phyloP scores from a whole-genome alignment of 2,888 invertebrate species.

The Yponomeuta evonymella region DNA sequence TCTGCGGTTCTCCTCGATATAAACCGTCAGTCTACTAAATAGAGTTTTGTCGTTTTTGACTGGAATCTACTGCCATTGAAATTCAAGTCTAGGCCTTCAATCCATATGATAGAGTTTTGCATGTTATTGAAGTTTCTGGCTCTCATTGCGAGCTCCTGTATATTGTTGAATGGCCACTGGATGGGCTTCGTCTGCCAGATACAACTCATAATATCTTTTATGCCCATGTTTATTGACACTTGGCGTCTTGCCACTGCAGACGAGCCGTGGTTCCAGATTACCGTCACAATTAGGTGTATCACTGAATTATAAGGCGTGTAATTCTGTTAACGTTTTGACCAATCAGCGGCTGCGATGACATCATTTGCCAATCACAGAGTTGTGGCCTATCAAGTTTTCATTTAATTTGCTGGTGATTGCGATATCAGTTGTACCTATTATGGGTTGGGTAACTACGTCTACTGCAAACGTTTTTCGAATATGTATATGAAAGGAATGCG shows the following conservation, averaged over 20 bases:
- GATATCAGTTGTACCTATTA: background rate
- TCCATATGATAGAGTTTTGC: background rate
- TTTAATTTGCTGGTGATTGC: background rate
- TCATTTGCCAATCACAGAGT: slow-evolving; percentile 3
- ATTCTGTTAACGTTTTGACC: background rate
- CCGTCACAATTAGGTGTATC: background rate
- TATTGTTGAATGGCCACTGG: background rate
- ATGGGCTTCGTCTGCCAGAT: background rate
- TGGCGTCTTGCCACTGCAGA: background rate
- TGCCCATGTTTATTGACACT: background rate
- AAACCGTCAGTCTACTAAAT: background rate
- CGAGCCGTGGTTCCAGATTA: background rate
- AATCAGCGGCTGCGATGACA: background rate
- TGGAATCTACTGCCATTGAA: background rate
- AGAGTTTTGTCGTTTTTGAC: background rate
- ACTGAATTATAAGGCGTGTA: background rate
- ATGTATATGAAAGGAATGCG: too few species aligned
- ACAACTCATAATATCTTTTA: background rate
- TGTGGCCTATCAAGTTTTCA: background rate
- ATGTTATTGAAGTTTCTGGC: background rate
- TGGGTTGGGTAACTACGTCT: background rate
- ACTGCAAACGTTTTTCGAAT: too few species aligned
- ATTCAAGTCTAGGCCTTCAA: background rate
- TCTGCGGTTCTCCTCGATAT: background rate
- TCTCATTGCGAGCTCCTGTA: background rate